phyloP scores from a whole-genome alignment of 37 sponge, comb jelly and placozoan species.

The Corticium candelabrum region DNA sequence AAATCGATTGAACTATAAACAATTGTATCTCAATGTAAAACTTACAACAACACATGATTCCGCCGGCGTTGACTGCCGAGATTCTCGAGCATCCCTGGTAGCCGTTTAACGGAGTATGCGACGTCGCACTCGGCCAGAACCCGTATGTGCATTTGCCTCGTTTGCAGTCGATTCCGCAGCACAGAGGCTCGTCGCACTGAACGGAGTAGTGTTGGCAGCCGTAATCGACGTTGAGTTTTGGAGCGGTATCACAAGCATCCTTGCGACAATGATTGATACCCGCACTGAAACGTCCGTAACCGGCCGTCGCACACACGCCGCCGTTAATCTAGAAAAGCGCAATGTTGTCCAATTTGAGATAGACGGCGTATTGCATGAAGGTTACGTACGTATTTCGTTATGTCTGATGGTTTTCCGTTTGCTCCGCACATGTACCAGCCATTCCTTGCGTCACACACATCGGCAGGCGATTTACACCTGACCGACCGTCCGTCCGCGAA shows the following conservation, averaged over 20 bases:
- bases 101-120: not conserved
- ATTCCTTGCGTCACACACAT: not conserved
- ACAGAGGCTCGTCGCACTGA: slow-evolving; percentile 2
- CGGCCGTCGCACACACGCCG: not conserved
- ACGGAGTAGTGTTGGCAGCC: not conserved
- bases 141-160: not conserved
- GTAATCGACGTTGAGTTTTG: not conserved
- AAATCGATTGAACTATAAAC: no score
- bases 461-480: not conserved
- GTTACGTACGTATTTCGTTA: no score
- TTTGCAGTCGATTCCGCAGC: not conserved
- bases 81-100: not conserved
- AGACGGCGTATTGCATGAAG: no score
- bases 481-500: not conserved
- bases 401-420: no score
- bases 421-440: slow-evolving; percentile 7
- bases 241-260: not conserved
- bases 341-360: not conserved
- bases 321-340: not conserved
- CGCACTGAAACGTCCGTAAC: not conserved
- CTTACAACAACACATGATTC: slow-evolving; percentile 12
- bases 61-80: not conserved
- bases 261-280: not conserved
- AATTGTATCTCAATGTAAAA: no score
- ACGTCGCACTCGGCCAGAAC: not conserved